These are phyloP conservation scores for Caenorhabditis afra DNA, from an alignment of 2,888 invertebrate species.

Conservation along the genomic window DNA sequence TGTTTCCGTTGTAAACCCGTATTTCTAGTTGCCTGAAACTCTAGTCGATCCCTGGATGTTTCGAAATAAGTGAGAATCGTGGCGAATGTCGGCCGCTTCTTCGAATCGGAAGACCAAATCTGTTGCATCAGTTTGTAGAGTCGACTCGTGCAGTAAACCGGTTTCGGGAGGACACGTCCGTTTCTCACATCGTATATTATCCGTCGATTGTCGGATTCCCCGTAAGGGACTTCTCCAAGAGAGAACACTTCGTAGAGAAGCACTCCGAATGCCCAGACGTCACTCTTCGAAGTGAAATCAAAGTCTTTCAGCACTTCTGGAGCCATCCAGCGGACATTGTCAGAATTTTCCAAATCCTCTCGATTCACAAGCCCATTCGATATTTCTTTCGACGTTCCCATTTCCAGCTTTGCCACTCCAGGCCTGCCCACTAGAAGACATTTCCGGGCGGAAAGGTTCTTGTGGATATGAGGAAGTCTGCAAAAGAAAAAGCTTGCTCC, in stretches of 20 bases:
- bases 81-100: conserved; percentile 70
- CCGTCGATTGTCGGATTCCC: conserved; percentile 87
- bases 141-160: conserved; percentile 88
- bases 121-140: conserved; percentile 79
- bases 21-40: conserved; percentile 64
- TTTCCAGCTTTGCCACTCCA: conserved; percentile 46
- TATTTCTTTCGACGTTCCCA: conserved; percentile 19
- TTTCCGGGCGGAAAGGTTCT: conserved; percentile 37
- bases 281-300: conserved; percentile 95
- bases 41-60: conserved; percentile 66
- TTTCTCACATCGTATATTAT: conserved; percentile 80
- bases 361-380: conserved; percentile 1
- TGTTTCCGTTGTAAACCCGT: too few relatives aligned
- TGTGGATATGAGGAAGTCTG: conserved; percentile 57
- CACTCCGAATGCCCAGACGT: conserved; percentile 88
- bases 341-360: conserved; percentile 33
- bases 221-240: conserved; percentile 96
- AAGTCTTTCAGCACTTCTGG: conserved; percentile 96
- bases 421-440: conserved; percentile 31
- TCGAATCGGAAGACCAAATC: conserved; percentile 66
- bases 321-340: conserved; percentile 90
- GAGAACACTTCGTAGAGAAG: conserved; percentile 97
- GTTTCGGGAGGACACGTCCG: conserved; percentile 85
- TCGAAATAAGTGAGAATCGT: conserved; percentile 68
- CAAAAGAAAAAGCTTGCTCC: conserved; percentile 70